Conservation (phyloP, 2,888 invertebrate species). For the Cerastoderma edule region DNA sequence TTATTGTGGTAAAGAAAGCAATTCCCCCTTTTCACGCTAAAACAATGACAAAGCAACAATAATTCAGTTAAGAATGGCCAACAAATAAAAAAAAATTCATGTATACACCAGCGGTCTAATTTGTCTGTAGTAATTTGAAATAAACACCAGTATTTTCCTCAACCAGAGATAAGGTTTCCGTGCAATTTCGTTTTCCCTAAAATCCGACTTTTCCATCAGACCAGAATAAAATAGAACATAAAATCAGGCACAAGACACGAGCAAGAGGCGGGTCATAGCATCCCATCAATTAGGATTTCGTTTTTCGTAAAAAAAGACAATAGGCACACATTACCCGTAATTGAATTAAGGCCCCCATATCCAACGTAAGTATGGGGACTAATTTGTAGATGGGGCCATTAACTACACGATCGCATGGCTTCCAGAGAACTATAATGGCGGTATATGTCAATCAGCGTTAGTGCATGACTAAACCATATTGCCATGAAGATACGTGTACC, state of each 20-base stretch:
- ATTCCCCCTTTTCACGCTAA: no score
- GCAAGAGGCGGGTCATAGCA: constrained; percentile 6
- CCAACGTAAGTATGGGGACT: constrained; percentile 5
- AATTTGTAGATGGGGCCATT: constrained; percentile 22
- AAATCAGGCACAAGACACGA: constrained; percentile 26
- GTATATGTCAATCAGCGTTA: constrained; percentile 22
- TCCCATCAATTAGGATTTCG: constrained; percentile 14
- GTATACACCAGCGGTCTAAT: no score
- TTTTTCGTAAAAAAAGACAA: constrained; percentile 11
- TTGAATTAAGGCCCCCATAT: constrained; percentile 20
- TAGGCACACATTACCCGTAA: constrained; percentile 10
- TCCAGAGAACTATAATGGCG: constrained; percentile 7
- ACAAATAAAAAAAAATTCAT: no score
- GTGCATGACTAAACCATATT: neutral
- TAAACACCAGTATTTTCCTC: no score
- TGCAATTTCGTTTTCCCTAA: constrained; percentile 44
- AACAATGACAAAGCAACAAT: no score
- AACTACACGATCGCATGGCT: constrained; percentile 7
- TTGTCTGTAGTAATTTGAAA: no score
- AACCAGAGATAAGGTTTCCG: no score
- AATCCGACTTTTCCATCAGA: constrained; percentile 57
- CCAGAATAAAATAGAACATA: constrained; percentile 34
- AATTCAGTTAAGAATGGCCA: no score
- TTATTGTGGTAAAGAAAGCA: no score
- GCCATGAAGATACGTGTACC: no score